Conservation (phyloP, 1,140 invertebrate species). For the Macrobrachium rosenbergii region DNA sequence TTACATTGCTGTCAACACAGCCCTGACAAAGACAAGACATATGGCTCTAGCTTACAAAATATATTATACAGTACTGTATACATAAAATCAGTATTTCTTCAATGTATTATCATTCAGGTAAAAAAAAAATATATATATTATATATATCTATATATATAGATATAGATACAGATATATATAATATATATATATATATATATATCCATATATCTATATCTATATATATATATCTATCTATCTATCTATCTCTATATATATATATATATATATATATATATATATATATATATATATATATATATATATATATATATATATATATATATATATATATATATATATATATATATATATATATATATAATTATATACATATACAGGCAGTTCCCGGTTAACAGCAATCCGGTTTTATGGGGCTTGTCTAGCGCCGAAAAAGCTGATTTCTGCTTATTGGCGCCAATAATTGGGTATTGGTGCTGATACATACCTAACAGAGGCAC, state of each 20-base stretch:
- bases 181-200: neutral
- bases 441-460: no score
- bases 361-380: neutral
- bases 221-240: neutral
- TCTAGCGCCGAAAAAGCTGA: no score
- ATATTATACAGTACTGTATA: no score
- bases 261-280: neutral
- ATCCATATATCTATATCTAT: neutral
- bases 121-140: constrained; percentile 6
- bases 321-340: neutral
- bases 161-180: no score
- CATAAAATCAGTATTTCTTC: neutral
- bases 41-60: no score
- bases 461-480: no score
- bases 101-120: neutral
- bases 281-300: neutral
- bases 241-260: neutral
- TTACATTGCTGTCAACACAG: no score
- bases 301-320: neutral
- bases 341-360: neutral
- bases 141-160: neutral
- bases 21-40: no score
- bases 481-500: no score
- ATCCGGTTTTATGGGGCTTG: no score
- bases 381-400: no score